These are phyloP conservation scores for Drosophila mojavensis DNA, from an alignment of 1,140 invertebrate genomes.

Conservation along the genomic window DNA sequence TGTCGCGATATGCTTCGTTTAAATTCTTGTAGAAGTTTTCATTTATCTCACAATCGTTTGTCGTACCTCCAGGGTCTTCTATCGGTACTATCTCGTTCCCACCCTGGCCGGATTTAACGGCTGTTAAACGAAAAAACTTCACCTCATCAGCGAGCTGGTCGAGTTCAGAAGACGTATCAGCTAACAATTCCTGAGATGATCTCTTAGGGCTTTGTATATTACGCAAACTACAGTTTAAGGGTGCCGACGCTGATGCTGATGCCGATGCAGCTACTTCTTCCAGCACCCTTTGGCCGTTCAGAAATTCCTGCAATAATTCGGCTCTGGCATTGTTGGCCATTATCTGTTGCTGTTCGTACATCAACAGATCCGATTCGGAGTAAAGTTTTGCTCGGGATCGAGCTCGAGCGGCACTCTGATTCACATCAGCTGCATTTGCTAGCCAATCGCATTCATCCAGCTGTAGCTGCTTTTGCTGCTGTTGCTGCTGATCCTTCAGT, in stretches of 20 bases:
- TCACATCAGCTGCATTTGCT: neutral
- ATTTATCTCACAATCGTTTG: slow-evolving; percentile 89
- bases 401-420: neutral
- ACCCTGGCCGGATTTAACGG: slow-evolving; percentile 65
- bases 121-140: slow-evolving; percentile 75
- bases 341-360: slow-evolving; percentile 68
- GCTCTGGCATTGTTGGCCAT: slow-evolving; percentile 64
- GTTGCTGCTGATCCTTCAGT: slow-evolving; percentile 15
- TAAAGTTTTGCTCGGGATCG: slow-evolving; percentile 38
- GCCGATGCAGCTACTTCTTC: slow-evolving; percentile 43
- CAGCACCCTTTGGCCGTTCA: slow-evolving; percentile 62
- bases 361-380: slow-evolving; percentile 60
- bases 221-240: slow-evolving; percentile 3
- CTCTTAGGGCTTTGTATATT: slow-evolving; percentile 1
- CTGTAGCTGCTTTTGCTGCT: slow-evolving; percentile 11
- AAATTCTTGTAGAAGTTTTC: slow-evolving; percentile 95
- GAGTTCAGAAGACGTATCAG: slow-evolving; percentile 21
- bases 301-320: slow-evolving; percentile 66
- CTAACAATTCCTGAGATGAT: slow-evolving; percentile 1
- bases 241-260: neutral
- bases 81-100: slow-evolving; percentile 60
- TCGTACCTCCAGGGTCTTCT: slow-evolving; percentile 73
- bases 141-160: slow-evolving; percentile 44
- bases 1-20: slow-evolving; percentile 93
- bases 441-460: slow-evolving; percentile 21